phyloP scores from a whole-genome alignment of 2,888 invertebrate species.

The Coleophora flavipennella region DNA sequence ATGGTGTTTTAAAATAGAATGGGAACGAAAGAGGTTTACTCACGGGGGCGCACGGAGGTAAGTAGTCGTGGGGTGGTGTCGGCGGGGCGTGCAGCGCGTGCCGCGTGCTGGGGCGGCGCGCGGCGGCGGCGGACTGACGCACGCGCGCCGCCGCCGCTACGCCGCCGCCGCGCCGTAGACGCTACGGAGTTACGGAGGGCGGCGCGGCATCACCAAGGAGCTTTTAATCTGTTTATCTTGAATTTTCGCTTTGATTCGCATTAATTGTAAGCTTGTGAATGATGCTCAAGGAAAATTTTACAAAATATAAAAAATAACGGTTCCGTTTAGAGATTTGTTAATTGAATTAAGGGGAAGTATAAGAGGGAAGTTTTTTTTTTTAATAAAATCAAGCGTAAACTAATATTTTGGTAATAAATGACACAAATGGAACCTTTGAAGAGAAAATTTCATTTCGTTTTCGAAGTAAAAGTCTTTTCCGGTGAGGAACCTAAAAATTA shows the following conservation, averaged over 20 bases:
- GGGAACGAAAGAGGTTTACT: conserved; percentile 26
- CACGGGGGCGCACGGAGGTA: conserved; percentile 65
- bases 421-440: neutral
- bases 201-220: conserved; percentile 11
- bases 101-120: conserved; percentile 56
- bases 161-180: conserved; percentile 29
- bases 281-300: too few species aligned
- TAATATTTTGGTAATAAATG: too few species aligned
- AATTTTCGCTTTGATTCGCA: conserved; percentile 5
- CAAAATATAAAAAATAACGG: neutral
- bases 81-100: conserved; percentile 37
- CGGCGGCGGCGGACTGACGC: conserved; percentile 58
- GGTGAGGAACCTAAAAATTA: neutral
- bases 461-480: neutral
- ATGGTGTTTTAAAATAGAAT: neutral
- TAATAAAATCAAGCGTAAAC: too few species aligned
- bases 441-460: neutral
- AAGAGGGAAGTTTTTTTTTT: neutral
- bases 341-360: neutral
- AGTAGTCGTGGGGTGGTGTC: conserved; percentile 30
- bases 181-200: conserved; percentile 37
- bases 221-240: conserved; percentile 10
- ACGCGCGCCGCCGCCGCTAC: conserved; percentile 34
- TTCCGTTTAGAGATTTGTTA: neutral
- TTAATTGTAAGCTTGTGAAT: too few species aligned